Evolutionary conservation across 2,113 vertebrate species (phyloP), one percentile per base, ranked within the genome.

Genomic region (Odontesthes bonariensis): DNA sequence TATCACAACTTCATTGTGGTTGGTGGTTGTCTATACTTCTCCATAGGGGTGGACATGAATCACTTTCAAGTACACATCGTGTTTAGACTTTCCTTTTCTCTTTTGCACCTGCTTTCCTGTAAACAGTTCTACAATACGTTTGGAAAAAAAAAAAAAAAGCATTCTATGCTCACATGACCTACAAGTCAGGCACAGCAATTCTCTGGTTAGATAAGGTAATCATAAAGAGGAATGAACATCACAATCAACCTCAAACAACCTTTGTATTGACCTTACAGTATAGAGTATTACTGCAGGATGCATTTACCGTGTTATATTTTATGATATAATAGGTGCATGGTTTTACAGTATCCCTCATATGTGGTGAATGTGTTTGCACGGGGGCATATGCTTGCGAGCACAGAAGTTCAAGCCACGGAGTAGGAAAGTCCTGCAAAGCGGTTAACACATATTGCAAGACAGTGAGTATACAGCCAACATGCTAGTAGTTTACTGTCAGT

Each of bases 71-170:
- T 7, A 23, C 7, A 32, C 0, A 10, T 40, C 0, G 23, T 13
- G 0, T 27, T n/a, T 75, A 33, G 22, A 35, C 54, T 56, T 46
- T 9, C 8, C 3, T 57, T 69, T 68, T 53, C 62, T 40, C 32
- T 52, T 16, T 8, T 59, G 47, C n/a, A 17, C 2, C 56, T 54
- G 35, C 31, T 68, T 67, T 68, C 57, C 27, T 44, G 56, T n/a
- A 75, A 75, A 53, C 22, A 5, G 31, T 2, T 3, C 54, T 60
- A 53, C 31, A 19, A 8, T 8, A 49, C 5, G 17, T 16, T 2
- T 6, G 0, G 8, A 10, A 7, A 7, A 38, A 38, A 38, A 38
- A 38, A 47, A 16, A 5, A 33, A 33, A 52, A 52, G 23, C 23
- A 22, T 51, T 52, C 47, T 38, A 31, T 52, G 12, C 2, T 23